These are phyloP conservation scores for Nasonia giraulti DNA, from an alignment of 1,140 invertebrate genomes.

Conservation along the genomic window DNA sequence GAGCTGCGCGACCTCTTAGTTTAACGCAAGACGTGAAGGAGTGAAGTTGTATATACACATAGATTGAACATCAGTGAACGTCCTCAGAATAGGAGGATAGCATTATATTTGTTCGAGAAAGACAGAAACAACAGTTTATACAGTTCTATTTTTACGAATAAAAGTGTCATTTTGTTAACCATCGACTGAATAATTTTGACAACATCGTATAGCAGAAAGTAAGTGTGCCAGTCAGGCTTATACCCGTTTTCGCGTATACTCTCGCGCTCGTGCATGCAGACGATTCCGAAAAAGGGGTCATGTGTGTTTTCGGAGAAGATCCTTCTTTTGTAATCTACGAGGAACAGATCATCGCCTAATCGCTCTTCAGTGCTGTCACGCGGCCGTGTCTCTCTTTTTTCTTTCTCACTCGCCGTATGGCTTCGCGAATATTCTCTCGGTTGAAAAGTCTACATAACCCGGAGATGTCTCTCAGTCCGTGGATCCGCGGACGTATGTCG, in stretches of 20 bases:
- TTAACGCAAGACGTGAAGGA: constrained; percentile 58
- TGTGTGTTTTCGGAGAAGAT: not conserved
- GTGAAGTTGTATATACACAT: constrained; percentile 32
- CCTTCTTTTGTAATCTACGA: not conserved
- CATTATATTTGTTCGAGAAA: not conserved
- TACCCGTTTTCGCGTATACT: not conserved
- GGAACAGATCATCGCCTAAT: not conserved
- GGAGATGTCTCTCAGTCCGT: not conserved
- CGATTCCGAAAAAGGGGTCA: not conserved
- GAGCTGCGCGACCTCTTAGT: constrained; percentile 66
- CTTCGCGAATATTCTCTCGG: not conserved
- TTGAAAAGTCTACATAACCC: not conserved
- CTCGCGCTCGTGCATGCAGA: not conserved
- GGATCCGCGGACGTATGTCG: not conserved
- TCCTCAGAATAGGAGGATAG: not conserved
- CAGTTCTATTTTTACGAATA: not conserved
- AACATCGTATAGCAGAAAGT: constrained; percentile 11
- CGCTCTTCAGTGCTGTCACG: not conserved
- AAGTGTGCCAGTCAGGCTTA: not conserved
- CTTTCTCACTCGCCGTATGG: not conserved
- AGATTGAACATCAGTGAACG: constrained; percentile 1
- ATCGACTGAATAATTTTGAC: not conserved
- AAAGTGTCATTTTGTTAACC: not conserved
- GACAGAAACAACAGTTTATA: not conserved
- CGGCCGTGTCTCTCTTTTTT: not conserved